Evolutionary conservation across 37 sponge, comb jelly and placozoan species (phyloP), one percentile per base, ranked within the genome.

Genomic region (Hormiphora californensis): DNA sequence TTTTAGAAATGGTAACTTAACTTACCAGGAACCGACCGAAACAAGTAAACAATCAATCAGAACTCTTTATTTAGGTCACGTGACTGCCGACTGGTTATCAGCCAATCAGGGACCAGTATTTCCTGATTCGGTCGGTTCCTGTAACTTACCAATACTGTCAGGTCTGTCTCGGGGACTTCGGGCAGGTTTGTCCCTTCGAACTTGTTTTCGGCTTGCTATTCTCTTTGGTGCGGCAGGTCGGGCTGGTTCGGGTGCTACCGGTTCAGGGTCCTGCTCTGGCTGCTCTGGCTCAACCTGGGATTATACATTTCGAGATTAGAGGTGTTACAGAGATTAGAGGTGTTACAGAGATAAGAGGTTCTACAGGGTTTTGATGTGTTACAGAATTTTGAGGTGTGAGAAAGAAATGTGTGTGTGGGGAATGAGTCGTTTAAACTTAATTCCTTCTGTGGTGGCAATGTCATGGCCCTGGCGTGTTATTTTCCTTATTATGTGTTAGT

Each of bases 261-360:
- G 81, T 73, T 73, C 81, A 3, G 81, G 81, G 3, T 73, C 81
- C 23, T 73, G 46, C 25, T 73, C 81, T n/a, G 81, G 81, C 27
- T 73, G 81, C 44, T 73, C 81, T 1, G 81, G 81, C 46, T 73
- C 81, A 28, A 73, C 44, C 81, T 73, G 44, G 31, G 30, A 21
- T n/a, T n/a, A n/a, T n/a, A 59, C 7, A 59, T 21, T 7, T 17
- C 15, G 9, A 49, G 15, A 17, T 49, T 17, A 49, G 9, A 17
- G 15, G 15, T 49, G 9, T 49, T 49, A 49, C 9, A 17, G 9
- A 49, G 15, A 17, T 49, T 17, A 49, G 9, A 17, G 53, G 15
- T 49, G 53, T 49, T 49, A 9, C 53, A 17, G 12, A 49, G 53
- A 49, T 17, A 49, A 9, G 15, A 49, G 53, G 15, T 17, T 49